Evolutionary conservation across 2,797 vertebrate genomes (phyloP).

Genomic region (Lateolabrax maculatus): DNA sequence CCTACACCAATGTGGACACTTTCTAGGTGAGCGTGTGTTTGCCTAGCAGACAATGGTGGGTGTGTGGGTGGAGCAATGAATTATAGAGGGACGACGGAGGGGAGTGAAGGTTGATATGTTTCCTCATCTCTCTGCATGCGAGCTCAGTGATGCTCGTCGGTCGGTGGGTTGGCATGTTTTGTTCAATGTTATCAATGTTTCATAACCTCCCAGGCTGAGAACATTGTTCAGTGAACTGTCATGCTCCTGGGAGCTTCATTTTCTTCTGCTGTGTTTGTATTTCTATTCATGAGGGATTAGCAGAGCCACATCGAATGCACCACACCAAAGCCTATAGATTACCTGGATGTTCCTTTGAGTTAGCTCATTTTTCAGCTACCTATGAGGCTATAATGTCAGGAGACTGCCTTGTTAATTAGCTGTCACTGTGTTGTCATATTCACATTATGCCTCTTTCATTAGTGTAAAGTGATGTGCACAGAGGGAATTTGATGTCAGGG

Average conservation of each 20-base stretch:
- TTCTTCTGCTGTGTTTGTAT: slow-evolving; percentile 44
- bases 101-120: slow-evolving; percentile 26
- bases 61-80: slow-evolving; percentile 18
- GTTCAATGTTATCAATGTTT: slow-evolving; percentile 62
- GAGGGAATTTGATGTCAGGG: background rate
- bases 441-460: background rate
- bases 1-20: background rate
- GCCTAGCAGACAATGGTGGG: background rate
- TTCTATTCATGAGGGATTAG: slow-evolving; percentile 40
- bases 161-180: slow-evolving; percentile 29
- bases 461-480: background rate
- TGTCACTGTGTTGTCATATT: background rate
- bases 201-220: slow-evolving; percentile 46
- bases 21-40: background rate
- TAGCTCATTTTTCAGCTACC: background rate
- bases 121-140: slow-evolving; percentile 22
- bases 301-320: slow-evolving; percentile 9
- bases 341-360: background rate
- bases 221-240: slow-evolving; percentile 56
- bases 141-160: slow-evolving; percentile 19
- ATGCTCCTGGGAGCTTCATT: slow-evolving; percentile 33
- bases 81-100: slow-evolving; percentile 16
- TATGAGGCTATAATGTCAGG: background rate
- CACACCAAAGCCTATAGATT: slow-evolving; percentile 7
- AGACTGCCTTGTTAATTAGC: background rate